These are phyloP conservation scores for Sphaerophoria rueppellii DNA, from an alignment of 2,888 invertebrate species.

Conservation along the genomic window DNA sequence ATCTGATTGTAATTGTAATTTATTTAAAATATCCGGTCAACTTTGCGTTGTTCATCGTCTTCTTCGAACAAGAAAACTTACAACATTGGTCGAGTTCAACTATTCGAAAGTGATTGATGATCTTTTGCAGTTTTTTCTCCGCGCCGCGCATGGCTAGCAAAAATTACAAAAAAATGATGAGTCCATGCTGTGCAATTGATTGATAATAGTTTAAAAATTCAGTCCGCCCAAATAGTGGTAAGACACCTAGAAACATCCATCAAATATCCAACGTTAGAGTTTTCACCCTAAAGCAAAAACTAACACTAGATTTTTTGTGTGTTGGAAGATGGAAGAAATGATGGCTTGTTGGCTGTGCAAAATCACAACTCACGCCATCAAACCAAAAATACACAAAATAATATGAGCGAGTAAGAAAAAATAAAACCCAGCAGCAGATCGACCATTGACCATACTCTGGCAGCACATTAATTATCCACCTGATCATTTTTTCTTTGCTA, in stretches of 20 bases:
- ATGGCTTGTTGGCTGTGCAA: slow-evolving; percentile 15
- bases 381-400: slow-evolving; percentile 8
- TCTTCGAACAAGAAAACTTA: slow-evolving; percentile 14
- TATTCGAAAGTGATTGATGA: slow-evolving; percentile 71
- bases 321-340: neutral
- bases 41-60: slow-evolving; percentile 63
- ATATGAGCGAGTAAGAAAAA: neutral
- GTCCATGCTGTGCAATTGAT: slow-evolving; percentile 62
- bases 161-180: slow-evolving; percentile 58
- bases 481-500: slow-evolving; percentile 54
- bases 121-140: slow-evolving; percentile 32
- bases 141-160: slow-evolving; percentile 5
- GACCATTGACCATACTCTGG: slow-evolving; percentile 51
- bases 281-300: slow-evolving; percentile 62
- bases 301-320: slow-evolving; percentile 4
- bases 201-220: slow-evolving; percentile 72
- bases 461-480: slow-evolving; percentile 72
- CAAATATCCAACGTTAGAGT: slow-evolving; percentile 41
- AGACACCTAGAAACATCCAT: slow-evolving; percentile 69
- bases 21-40: slow-evolving; percentile 68
- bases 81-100: slow-evolving; percentile 36
- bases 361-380: slow-evolving; percentile 57
- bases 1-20: slow-evolving; percentile 69
- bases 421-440: slow-evolving; percentile 66
- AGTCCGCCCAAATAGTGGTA: slow-evolving; percentile 69